A percentile compares a stretch with the other conserved stretches of the same genome.
Evolutionary conservation across 2,797 vertebrate genomes (phyloP).

Genomic region (Macropus fuliginosus): DNA sequence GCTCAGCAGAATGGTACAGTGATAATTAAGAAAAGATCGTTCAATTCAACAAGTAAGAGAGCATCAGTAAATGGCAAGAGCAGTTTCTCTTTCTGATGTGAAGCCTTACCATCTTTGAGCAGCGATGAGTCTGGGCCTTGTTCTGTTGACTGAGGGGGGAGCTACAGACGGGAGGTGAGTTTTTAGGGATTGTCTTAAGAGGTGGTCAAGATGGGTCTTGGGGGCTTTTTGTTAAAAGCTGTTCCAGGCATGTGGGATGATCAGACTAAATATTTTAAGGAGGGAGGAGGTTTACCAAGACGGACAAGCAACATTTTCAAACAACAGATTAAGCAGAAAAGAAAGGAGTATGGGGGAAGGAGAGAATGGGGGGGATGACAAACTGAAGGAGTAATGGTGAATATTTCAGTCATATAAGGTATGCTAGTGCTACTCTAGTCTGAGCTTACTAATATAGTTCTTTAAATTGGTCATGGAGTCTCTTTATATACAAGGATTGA

Average conservation of each 20-base stretch:
- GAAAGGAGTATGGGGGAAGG: not conserved
- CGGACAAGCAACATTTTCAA: not conserved
- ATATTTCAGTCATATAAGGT: not conserved
- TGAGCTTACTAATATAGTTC: conserved; percentile 49
- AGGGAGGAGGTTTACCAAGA: not conserved
- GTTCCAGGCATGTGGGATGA: not conserved
- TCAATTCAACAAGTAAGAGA: not conserved
- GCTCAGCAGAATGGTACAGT: not conserved
- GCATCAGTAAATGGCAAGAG: not conserved
- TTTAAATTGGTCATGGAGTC: conserved; percentile 66
- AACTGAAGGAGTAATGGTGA: not conserved
- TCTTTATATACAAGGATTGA: conserved; percentile 70
- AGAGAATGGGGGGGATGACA: not conserved
- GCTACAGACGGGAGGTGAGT: not conserved
- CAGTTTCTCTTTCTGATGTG: not conserved
- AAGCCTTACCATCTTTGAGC: not conserved
- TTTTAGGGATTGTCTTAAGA: not conserved
- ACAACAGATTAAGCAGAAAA: not conserved
- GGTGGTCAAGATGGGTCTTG: not conserved
- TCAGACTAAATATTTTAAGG: not conserved
- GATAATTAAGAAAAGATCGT: not conserved
- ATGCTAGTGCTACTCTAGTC: not conserved
- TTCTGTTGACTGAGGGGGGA: not conserved
- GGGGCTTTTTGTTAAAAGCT: not conserved
- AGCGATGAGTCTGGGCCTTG: not conserved